Percentiles rank a stretch among this genome's conserved stretches.
Evolutionary conservation across 1,140 invertebrate species (phyloP).

Genomic region (Philopotamus ludificatus): DNA sequence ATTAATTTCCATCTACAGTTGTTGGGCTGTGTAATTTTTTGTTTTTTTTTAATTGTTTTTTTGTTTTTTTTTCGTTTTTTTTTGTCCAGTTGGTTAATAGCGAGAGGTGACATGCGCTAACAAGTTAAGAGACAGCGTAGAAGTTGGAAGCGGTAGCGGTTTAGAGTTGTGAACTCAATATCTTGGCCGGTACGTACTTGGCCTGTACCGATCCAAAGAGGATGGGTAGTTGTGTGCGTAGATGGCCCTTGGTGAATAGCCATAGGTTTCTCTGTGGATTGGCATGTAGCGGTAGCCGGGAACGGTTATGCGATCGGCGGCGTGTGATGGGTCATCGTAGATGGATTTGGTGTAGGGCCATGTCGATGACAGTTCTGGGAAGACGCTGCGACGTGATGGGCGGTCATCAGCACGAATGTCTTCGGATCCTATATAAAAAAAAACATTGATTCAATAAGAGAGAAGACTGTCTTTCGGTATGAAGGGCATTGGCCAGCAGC

Average conservation of each 20-base stretch:
- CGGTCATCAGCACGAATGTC: constrained; percentile 84
- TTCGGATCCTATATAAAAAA: constrained; percentile 68
- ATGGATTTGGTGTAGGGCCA: constrained; percentile 80
- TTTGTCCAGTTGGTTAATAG: not conserved
- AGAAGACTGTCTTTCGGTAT: too few species aligned
- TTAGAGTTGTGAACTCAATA: constrained; percentile 17
- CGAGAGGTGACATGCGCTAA: not conserved
- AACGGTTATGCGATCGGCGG: constrained; percentile 77
- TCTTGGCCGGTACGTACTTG: constrained; percentile 68
- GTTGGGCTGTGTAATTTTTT: too few species aligned
- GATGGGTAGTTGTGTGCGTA: constrained; percentile 79
- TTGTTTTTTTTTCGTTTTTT: too few species aligned
- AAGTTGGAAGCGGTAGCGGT: constrained; percentile 9
- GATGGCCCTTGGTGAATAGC: constrained; percentile 81
- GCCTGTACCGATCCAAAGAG: constrained; percentile 74
- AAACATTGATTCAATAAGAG: too few species aligned
- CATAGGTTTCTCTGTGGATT: constrained; percentile 83
- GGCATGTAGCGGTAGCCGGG: constrained; percentile 87
- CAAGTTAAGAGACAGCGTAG: not conserved
- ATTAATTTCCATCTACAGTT: too few species aligned
- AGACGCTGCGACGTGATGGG: constrained; percentile 67
- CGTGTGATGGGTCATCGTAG: constrained; percentile 76
- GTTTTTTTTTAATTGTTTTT: not conserved
- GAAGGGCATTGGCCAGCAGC: too few species aligned
- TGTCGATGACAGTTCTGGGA: constrained; percentile 65